These are phyloP conservation scores for Philopotamus ludificatus DNA, from an alignment of 1,140 invertebrate species.

Conservation along the genomic window DNA sequence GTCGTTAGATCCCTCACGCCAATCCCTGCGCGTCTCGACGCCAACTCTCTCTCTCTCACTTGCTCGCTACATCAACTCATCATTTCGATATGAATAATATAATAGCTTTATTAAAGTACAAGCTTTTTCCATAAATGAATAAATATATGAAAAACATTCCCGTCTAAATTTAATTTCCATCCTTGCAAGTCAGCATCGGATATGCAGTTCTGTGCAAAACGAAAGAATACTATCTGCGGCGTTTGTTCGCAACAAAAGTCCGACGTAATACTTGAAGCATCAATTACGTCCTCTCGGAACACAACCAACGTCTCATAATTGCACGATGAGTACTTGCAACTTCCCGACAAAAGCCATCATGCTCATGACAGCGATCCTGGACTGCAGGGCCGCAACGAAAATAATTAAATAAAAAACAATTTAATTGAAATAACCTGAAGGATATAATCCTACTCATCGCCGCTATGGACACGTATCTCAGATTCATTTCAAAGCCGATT, in stretches of 20 bases:
- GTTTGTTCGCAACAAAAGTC: conserved; percentile 7
- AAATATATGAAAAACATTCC: no score
- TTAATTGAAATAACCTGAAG: no score
- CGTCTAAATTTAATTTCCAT: not conserved
- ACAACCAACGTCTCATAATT: conserved; percentile 9
- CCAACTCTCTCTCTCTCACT: no score
- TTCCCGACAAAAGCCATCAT: conserved; percentile 23
- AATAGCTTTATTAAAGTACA: no score
- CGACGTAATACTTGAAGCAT: conserved; percentile 17
- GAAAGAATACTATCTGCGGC: not conserved
- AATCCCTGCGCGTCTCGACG: no score
- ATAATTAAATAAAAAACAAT: not conserved
- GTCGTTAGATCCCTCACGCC: no score
- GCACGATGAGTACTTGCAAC: conserved; percentile 10
- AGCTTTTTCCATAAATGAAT: no score
- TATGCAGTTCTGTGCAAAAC: not conserved
- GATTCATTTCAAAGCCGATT: no score
- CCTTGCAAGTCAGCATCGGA: not conserved
- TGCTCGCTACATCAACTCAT: no score
- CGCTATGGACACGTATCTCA: no score
- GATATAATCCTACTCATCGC: no score
- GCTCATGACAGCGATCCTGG: not conserved
- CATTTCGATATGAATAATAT: no score
- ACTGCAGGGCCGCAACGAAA: not conserved
- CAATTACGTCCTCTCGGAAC: conserved; percentile 17